Evolutionary conservation across 2,797 vertebrate species (phyloP).

Genomic region (Ispidina picta): DNA sequence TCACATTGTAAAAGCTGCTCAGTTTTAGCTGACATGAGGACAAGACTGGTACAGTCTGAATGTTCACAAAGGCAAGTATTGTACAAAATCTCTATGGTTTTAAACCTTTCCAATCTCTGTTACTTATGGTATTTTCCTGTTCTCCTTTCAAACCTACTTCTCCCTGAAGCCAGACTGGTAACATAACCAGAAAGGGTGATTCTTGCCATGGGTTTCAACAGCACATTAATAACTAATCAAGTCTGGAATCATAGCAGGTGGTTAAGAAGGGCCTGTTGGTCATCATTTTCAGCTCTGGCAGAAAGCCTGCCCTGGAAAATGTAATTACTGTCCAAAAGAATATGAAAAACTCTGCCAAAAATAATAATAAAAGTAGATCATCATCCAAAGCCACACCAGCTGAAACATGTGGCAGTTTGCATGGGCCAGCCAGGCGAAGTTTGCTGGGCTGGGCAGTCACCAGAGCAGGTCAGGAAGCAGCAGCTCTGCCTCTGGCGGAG

Average conservation of each 20-base stretch:
- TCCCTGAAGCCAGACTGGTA: not conserved
- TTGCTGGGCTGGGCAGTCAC: not conserved
- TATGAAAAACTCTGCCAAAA: constrained; percentile 34
- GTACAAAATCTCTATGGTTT: not conserved
- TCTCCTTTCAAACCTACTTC: not conserved
- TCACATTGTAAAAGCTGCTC: not conserved
- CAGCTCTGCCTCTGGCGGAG: rapidly evolving
- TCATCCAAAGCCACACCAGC: constrained; percentile 33
- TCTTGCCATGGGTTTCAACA: not conserved
- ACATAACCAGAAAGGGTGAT: not conserved
- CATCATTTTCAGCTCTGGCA: constrained; percentile 40
- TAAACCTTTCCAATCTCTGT: not conserved
- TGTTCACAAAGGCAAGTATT: not conserved
- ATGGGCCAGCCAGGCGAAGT: not conserved
- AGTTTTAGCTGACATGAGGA: not conserved
- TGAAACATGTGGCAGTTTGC: constrained; percentile 38
- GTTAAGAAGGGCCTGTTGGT: constrained; percentile 50
- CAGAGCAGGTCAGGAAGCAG: rapidly evolving
- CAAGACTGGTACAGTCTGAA: not conserved
- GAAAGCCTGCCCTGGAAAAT: constrained; percentile 63
- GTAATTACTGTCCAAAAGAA: constrained; percentile 66
- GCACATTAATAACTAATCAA: constrained; percentile 48
- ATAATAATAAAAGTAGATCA: constrained; percentile 37
- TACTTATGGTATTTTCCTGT: not conserved
- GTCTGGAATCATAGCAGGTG: constrained; percentile 46